These are phyloP conservation scores for Endomychus coccineus DNA, from an alignment of 2,888 invertebrate species.

Conservation along the genomic window DNA sequence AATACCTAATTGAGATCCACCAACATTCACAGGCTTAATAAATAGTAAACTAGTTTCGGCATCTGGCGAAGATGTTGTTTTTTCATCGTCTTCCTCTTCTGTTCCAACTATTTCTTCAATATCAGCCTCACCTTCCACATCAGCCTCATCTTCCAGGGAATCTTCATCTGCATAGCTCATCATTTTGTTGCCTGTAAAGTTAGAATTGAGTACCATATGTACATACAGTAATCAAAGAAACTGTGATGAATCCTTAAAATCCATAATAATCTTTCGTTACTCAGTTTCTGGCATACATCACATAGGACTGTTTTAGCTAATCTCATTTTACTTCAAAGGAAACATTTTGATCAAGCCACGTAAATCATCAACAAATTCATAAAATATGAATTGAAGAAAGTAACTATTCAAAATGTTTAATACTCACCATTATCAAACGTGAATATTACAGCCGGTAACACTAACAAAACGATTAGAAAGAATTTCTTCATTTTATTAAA, in stretches of 20 bases:
- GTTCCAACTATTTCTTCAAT: constrained; percentile 52
- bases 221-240: constrained; percentile 20
- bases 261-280: too few species aligned
- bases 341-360: too few species aligned
- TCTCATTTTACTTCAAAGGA: too few species aligned
- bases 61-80: constrained; percentile 74
- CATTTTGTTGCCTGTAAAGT: constrained; percentile 46
- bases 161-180: constrained; percentile 58
- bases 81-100: constrained; percentile 54
- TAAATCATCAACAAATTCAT: constrained; percentile 14
- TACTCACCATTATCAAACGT: constrained; percentile 67
- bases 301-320: too few species aligned
- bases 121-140: constrained; percentile 59
- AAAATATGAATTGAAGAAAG: constrained; percentile 8
- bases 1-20: constrained; percentile 60
- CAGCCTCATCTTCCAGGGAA: constrained; percentile 62
- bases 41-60: constrained; percentile 89
- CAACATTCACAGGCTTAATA: constrained; percentile 64
- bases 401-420: neutral
- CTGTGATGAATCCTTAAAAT: too few species aligned
- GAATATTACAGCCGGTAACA: constrained; percentile 64
- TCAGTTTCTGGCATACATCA: too few species aligned
- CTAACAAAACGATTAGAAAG: constrained; percentile 56
- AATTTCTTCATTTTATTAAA: constrained; percentile 65
- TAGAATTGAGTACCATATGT: constrained; percentile 47